A percentile compares a stretch with the other conserved stretches of the same genome.
Conservation (phyloP, 2,797 vertebrate species). For the Tenualosa thibaudeaui region DNA sequence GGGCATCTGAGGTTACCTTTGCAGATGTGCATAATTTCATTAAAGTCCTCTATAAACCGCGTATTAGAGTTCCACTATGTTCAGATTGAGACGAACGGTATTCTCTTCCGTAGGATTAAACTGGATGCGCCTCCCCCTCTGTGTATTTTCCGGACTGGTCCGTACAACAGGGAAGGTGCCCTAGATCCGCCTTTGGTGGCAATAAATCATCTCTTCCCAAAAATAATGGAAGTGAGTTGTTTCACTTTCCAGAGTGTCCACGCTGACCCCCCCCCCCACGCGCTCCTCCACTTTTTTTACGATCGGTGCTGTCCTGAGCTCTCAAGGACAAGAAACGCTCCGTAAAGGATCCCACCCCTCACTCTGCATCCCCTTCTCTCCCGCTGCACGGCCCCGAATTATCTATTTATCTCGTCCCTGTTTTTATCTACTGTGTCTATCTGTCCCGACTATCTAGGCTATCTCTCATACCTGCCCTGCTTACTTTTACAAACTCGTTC, state of each 20-base stretch:
- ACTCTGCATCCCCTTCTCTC: slow-evolving; percentile 35
- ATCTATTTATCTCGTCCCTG: slow-evolving; percentile 48
- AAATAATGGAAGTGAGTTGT: slow-evolving; percentile 38
- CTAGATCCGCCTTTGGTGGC: slow-evolving; percentile 39
- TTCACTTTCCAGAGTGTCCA: slow-evolving; percentile 36
- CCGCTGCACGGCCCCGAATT: neutral
- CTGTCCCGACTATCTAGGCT: slow-evolving; percentile 58
- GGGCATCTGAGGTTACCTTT: neutral
- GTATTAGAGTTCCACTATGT: neutral
- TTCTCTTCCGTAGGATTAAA: slow-evolving; percentile 35
- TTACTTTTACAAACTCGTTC: slow-evolving; percentile 60
- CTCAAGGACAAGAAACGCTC: slow-evolving; percentile 75
- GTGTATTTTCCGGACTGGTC: slow-evolving; percentile 30
- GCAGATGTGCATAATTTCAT: neutral
- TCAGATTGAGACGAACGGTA: slow-evolving; percentile 7
- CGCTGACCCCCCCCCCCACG: slow-evolving; percentile 36
- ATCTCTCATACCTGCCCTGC: slow-evolving; percentile 46
- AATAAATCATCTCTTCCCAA: slow-evolving; percentile 27
- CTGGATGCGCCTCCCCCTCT: slow-evolving; percentile 26
- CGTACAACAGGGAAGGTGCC: slow-evolving; percentile 34
- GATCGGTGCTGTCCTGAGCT: slow-evolving; percentile 54
- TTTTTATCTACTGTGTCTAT: slow-evolving; percentile 47
- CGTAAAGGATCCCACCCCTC: slow-evolving; percentile 56
- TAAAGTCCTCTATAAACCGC: neutral
- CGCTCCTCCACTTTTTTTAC: slow-evolving; percentile 34